Base-by-base conservation (phyloP, 2,888 invertebrate species). In the Netelia inedita region DNA sequence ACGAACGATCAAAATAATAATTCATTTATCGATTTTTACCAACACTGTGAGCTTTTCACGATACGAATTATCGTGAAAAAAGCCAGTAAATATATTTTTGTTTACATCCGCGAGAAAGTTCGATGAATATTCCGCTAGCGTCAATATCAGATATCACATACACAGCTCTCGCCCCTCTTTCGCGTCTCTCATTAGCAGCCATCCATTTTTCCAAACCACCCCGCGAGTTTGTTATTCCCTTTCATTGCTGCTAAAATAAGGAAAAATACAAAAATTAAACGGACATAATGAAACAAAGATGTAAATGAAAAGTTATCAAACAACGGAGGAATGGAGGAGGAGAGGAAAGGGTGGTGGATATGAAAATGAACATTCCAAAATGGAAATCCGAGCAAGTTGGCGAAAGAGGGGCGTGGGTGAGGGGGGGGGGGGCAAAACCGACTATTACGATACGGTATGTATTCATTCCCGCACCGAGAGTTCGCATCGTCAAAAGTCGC, bases 281-380 rank as follows among this genome's bases (percentile, higher is more conserved):
- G 11, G 65, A 75, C 46, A 69, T 53, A 69, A n/a, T 28, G n/a
- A 35, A 35, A 35, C 35, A 35, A 35, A 35, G 35, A 35, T 21
- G 46, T 46, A 57, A 10, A 57, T 19, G 57, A 57, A 16, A 57
- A 8, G 16, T 57, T 57, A 57, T 57, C n/a, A 21, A 21, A 57
- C 10, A 16, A 35, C 71, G 55, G 16, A 71, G 71, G 35, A 16
- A 14, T 23, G 55, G 55, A 11, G 35, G 11, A n/a, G 41, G 28
- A 1, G 50, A 69, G 53, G 11, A 55, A 68, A 14, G 23, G 41
- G 19, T 35, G 53, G 35, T 35, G 6, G 35, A 28, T 35, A 43
- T 76, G 3, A 21, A 71, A 55, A 55, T 19, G 43, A 71, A 76
- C 21, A n/a, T 63, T 53, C 21, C 53, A 63, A 59, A 28, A 14